Conservation (phyloP, 2,888 invertebrate species). For the Andrena haemorrhoa region DNA sequence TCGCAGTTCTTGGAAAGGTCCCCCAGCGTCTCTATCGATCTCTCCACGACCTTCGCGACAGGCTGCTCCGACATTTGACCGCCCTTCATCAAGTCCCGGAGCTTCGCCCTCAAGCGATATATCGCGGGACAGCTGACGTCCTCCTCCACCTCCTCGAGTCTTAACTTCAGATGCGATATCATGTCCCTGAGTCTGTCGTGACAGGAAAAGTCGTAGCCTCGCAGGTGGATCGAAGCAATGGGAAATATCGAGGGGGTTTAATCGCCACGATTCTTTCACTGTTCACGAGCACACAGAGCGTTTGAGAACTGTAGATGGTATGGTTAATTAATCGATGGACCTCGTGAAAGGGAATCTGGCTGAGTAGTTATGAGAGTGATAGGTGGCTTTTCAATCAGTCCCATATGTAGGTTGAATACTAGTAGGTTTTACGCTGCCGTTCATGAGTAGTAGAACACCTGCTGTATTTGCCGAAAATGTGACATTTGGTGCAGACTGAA, state of each 20-base stretch:
- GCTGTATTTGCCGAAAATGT: no score
- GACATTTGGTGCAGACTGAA: no score
- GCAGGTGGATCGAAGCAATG: no score
- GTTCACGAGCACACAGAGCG: no score
- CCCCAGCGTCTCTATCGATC: constrained; percentile 76
- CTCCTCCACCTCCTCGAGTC: constrained; percentile 75
- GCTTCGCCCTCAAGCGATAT: constrained; percentile 79
- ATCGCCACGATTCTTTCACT: neutral
- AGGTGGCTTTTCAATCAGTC: no score
- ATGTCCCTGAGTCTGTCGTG: constrained; percentile 73
- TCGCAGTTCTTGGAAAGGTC: constrained; percentile 76
- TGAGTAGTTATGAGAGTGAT: no score
- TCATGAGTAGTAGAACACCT: no score
- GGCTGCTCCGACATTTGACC: constrained; percentile 73
- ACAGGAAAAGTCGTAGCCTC: neutral
- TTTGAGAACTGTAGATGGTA: no score
- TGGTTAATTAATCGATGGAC: no score
- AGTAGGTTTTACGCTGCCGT: no score
- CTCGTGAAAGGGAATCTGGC: no score
- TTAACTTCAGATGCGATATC: constrained; percentile 73
- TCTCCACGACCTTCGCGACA: constrained; percentile 74
- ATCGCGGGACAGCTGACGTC: constrained; percentile 78
- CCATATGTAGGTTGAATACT: no score
- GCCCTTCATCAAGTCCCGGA: constrained; percentile 78
- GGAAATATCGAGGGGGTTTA: neutral